A percentile compares a stretch with the other conserved stretches of the same genome.
phyloP scores from a whole-genome alignment of 2,797 vertebrate genomes.

The Erethizon dorsatum region DNA sequence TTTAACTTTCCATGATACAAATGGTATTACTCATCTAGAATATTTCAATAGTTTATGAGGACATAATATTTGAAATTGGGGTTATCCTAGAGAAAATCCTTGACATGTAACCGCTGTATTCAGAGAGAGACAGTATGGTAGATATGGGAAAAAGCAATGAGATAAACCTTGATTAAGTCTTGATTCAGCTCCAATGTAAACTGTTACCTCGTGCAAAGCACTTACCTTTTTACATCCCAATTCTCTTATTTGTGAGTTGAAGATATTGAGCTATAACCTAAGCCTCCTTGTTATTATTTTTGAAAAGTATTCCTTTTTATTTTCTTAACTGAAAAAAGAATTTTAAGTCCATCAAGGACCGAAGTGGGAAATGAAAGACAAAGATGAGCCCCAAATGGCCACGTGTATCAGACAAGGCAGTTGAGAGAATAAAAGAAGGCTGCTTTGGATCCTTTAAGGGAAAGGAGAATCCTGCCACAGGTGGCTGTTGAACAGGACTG shows the following conservation, averaged over 20 bases:
- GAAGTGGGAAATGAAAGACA: slow-evolving; percentile 11
- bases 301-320: slow-evolving; percentile 7
- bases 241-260: slow-evolving; percentile 41
- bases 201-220: neutral
- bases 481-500: neutral
- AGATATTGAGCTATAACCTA: slow-evolving; percentile 21
- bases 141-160: neutral
- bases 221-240: neutral
- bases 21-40: slow-evolving; percentile 9
- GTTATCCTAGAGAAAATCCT: slow-evolving; percentile 25
- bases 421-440: neutral
- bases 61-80: neutral
- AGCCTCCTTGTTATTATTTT: neutral
- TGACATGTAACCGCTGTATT: neutral
- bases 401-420: neutral
- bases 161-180: neutral
- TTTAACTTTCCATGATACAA: neutral
- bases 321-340: neutral
- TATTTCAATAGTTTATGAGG: neutral
- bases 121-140: neutral
- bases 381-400: neutral
- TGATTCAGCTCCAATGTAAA: neutral
- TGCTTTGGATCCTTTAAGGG: neutral
- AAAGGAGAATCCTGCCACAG: neutral
- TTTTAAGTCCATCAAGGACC: neutral